Evolutionary conservation across 2,113 vertebrate genomes (phyloP), one percentile per base, ranked within the genome.

Genomic region (Malurus alboscapulatus): DNA sequence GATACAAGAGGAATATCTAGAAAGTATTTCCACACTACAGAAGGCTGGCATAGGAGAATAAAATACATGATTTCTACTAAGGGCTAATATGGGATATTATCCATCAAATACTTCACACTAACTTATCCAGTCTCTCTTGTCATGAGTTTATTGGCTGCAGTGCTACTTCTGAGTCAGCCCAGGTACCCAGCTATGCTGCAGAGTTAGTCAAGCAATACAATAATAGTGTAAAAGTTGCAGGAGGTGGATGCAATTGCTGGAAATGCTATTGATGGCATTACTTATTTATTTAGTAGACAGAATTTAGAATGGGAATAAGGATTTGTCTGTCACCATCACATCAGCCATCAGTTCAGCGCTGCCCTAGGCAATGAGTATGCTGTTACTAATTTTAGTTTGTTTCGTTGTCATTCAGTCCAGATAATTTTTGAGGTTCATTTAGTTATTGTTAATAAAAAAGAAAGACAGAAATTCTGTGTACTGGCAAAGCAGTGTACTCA

Each of bases 291-390:
- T 96, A 87, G 80, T 89, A 96, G 96, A 94, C 95, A 96, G 94
- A 92, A 95, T 94, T 92, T 94, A 94, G 86, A 96, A 95, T 92
- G 90, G 90, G 88, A 95, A 88, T 95, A 96, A 96, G 94, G 90
- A 93, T 96, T 96, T 96, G 95, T 97, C 94, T 96, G 93, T 96
- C 94, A 96, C 85, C 84, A 96, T 96, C 94, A 95, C 71, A 85
- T 96, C 94, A 96, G 40, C 80, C 83, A 84, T 94, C 93, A 93
- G 79, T 92, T 96, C 88, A 77, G 67, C 1, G 0, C 65, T 94
- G 95, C 96, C 91, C 66, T 72, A 95, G 96, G 96, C 96, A 88
- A 92, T 68, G 89, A 90, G 79, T 63, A 90, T 95, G 92, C 89
- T 96, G 91, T 92, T 96, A 92, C 94, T 96, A 96, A 96, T 96